phyloP scores from a whole-genome alignment of 2,113 vertebrate genomes.

The Archocentrus centrarchus region DNA sequence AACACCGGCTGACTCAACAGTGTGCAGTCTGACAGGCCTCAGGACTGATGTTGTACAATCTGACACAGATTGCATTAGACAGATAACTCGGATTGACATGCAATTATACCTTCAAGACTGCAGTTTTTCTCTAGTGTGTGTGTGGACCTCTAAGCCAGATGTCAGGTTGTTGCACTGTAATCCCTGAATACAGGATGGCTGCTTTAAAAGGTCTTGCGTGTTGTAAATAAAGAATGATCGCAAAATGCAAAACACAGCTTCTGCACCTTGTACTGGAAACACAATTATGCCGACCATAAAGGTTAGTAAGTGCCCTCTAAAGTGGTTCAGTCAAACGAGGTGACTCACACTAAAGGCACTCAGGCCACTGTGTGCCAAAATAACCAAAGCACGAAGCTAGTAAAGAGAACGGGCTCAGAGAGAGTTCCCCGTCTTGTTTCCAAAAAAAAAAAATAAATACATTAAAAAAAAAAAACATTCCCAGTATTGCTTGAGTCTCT shows the following conservation, averaged over 20 bases:
- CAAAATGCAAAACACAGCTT: neutral
- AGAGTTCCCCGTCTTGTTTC: conserved; percentile 43
- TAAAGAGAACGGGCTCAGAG: conserved; percentile 27
- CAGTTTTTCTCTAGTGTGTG: neutral
- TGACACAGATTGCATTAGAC: conserved; percentile 24
- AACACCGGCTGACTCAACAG: conserved; percentile 1
- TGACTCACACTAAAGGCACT: conserved; percentile 56
- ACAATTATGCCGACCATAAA: conserved; percentile 21
- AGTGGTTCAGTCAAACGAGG: conserved; percentile 31
- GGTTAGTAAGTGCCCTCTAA: conserved; percentile 34
- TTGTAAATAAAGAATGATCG: neutral
- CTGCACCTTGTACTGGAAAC: neutral
- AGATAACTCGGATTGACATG: neutral
- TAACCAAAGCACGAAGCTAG: conserved; percentile 33
- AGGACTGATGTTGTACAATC: neutral
- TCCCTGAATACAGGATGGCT: neutral
- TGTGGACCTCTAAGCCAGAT: neutral
- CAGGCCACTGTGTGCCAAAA: conserved; percentile 24
- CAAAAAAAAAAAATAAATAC: conserved; percentile 40
- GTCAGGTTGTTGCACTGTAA: neutral
- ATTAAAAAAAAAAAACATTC: neutral
- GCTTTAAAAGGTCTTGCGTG: neutral
- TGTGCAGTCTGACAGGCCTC: neutral
- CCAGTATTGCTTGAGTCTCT: conserved; percentile 62
- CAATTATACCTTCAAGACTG: conserved; percentile 2